Base-by-base conservation (phyloP, 1,140 invertebrate genomes). In the Antheraea pernyi region DNA sequence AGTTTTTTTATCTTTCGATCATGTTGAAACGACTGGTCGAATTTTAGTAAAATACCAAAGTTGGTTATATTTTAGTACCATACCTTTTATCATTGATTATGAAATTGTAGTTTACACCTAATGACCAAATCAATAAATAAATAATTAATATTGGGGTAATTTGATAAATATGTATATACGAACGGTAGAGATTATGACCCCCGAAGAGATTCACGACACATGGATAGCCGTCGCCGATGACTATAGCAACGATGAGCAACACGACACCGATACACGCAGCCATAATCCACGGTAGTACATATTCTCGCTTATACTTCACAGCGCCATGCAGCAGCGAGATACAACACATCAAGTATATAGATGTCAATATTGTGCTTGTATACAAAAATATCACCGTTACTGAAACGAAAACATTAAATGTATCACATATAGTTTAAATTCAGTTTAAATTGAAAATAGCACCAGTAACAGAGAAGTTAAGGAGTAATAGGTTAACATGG, bases 371-470 rank as follows among this genome's bases (percentile, higher is more conserved):
- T 22, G 89, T 91, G 72, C 86, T 88, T 6, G 86, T 88, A 70
- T 91, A 90, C 16, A 91, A 76, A 70, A 90, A 80, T 72, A 90
- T 88, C 62, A 91, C 89, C 11, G 89, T 90, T 39, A 86, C 89
- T 91, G 82, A 59, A 89, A 84, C 68, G 48, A 19, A 73, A 46
- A 73, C 11, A 19, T 7, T 10, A 30, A 30, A 30, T 4, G 1
- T 30, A 30, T 30, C 22, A 30, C 22, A 30, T 30, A 2, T 30
- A 2, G 22, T 30, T 30, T 30, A 30, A 30, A 30, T 30, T 30
- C 22, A 30, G n/a, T n/a, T n/a, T n/a, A n/a, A n/a, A n/a, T n/a
- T n/a, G n/a, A n/a, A n/a, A n/a, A n/a, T n/a, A n/a, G n/a, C n/a
- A n/a, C n/a, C n/a, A n/a, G n/a, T n/a, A n/a, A n/a, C n/a, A n/a